Conservation (phyloP, 2,888 invertebrate species). For the Rhagium mordax region DNA sequence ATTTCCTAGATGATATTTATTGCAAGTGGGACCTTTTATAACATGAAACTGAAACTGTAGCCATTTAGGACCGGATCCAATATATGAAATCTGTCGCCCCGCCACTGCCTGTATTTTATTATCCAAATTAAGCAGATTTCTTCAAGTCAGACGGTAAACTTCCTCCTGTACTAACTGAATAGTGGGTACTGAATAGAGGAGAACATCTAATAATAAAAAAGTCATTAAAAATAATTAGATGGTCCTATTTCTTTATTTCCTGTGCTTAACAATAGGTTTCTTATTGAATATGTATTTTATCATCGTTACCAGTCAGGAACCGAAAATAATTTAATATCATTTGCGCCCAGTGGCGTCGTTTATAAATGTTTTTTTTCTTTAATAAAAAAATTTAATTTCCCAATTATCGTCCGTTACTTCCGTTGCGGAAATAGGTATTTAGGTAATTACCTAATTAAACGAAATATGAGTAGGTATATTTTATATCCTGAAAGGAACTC, state of each 20-base stretch:
- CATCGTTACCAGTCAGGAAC: constrained; percentile 27
- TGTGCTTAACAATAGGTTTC: constrained; percentile 34
- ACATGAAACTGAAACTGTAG: no score
- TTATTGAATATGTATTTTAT: constrained; percentile 37
- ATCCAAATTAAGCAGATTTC: constrained; percentile 19
- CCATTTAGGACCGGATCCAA: no score
- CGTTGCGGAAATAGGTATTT: not conserved
- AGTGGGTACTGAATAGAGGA: constrained; percentile 24
- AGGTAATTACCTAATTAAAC: not conserved
- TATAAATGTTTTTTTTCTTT: not conserved
- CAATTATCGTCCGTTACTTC: not conserved
- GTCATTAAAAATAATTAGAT: constrained; percentile 36
- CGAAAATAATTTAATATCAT: constrained; percentile 15
- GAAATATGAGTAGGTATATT: not conserved
- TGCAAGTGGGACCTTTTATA: no score
- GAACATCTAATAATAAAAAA: constrained; percentile 30
- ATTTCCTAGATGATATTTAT: no score
- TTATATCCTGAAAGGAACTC: not conserved
- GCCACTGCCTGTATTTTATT: constrained; percentile 18
- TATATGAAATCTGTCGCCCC: no score
- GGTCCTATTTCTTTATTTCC: constrained; percentile 35
- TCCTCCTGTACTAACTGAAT: constrained; percentile 7
- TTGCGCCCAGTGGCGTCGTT: not conserved
- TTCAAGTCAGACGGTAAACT: constrained; percentile 24
- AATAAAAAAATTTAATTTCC: not conserved